Evolutionary conservation across 2,888 invertebrate species (phyloP), one percentile per base, ranked within the genome.

Genomic region (Rotaria magnacalcarata): DNA sequence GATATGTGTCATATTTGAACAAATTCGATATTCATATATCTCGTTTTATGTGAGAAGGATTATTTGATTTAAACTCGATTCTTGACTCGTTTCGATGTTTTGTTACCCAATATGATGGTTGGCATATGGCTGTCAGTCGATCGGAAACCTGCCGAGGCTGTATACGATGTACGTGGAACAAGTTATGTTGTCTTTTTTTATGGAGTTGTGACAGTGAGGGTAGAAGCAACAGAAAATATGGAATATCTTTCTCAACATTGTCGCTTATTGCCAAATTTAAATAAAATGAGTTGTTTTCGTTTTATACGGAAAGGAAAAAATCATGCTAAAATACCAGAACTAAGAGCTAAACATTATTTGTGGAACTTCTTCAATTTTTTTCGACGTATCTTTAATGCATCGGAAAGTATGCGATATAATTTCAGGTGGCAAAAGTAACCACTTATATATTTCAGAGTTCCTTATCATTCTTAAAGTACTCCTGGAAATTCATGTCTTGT

Each of bases 51-150:
- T 0, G 0, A 8, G 24, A 19, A 1, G 8, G 1, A 43, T 43
- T 43, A 19, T 10, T 41, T 1, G 34, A 43, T 75, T n/a, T 27
- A 24, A 0, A 41, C 16, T 43, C 41, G 75, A 75, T 75, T 43
- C 75, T 75, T 43, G 1, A 75, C 19, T 75, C 75, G 24, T 75
- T 75, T 43, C 41, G 43, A 8, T 34, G 11, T 75, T 75, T 75
- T 43, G 7, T 43, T 19, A 75, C 41, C 11, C 75, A 43, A 19
- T 75, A 43, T 43, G 43, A 75, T 75, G 43, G 75, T 75, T 75
- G 75, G 75, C 75, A 75, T 75, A 75, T 75, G 75, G 75, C 43
- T 34, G 21, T 75, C 1, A 75, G 75, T 75, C 75, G 41, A 75
- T 75, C 21, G 75, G 27, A 43, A 41, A 75, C 21, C 75, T 43